Evolutionary conservation across 1,140 invertebrate species (phyloP).

Genomic region (Drosophila bocki): DNA sequence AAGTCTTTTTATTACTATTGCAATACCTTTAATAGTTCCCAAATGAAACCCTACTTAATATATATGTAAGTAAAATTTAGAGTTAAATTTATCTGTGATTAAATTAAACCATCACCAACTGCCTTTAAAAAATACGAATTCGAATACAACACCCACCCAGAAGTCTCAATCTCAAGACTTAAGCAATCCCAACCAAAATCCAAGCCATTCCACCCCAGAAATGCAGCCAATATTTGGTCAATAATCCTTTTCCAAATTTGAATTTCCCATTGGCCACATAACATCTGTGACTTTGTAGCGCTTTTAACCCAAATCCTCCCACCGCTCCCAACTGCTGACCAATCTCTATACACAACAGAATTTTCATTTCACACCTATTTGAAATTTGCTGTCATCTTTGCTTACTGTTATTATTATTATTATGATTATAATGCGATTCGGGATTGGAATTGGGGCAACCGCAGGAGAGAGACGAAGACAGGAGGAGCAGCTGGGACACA

Average conservation of each 20-base stretch:
- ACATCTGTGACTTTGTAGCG: slow-evolving; percentile 58
- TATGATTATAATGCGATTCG: slow-evolving; percentile 76
- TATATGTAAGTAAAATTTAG: neutral
- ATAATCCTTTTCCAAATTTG: slow-evolving; percentile 67
- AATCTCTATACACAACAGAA: slow-evolving; percentile 40
- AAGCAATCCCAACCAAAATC: slow-evolving; percentile 25
- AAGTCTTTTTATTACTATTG: neutral
- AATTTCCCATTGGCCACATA: slow-evolving; percentile 52
- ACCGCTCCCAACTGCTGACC: slow-evolving; percentile 40
- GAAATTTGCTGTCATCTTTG: slow-evolving; percentile 58
- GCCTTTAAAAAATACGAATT: neutral
- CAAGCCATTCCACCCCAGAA: neutral
- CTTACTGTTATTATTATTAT: slow-evolving; percentile 69
- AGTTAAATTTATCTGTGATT: neutral
- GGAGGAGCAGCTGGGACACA: slow-evolving; percentile 57
- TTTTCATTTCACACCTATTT: slow-evolving; percentile 68
- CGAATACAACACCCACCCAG: neutral
- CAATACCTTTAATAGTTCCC: neutral
- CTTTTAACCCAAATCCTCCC: slow-evolving; percentile 20
- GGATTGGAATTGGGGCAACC: slow-evolving; percentile 68
- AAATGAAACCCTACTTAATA: neutral
- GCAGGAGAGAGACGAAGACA: slow-evolving; percentile 14
- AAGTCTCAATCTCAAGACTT: slow-evolving; percentile 3
- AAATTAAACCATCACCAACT: neutral
- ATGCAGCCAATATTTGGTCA: slow-evolving; percentile 41